Percentiles rank a stretch among this genome's conserved stretches.
phyloP scores from a whole-genome alignment of 2,113 vertebrate species.

The Recurvirostra avosetta region DNA sequence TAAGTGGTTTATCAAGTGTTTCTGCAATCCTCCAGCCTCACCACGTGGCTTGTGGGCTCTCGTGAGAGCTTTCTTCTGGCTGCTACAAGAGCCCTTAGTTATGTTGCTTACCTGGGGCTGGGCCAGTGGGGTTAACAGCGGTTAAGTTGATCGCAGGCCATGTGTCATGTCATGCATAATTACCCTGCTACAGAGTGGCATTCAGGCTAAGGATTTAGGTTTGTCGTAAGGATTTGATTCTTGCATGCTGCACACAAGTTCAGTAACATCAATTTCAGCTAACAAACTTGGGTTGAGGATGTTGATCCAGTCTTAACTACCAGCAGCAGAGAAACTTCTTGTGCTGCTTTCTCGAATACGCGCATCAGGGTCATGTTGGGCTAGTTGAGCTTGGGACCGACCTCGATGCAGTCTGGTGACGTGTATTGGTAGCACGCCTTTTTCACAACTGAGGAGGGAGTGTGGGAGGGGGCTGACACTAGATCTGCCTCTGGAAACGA shows the following conservation, averaged over 20 bases:
- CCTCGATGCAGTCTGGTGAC: not conserved
- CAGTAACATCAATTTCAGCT: not conserved
- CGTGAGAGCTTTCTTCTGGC: not conserved
- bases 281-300: not conserved
- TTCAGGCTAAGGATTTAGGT: not conserved
- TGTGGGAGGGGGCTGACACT: not conserved
- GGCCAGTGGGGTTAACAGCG: not conserved
- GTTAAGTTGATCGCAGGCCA: not conserved
- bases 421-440: not conserved
- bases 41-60: not conserved
- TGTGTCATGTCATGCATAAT: accelerated
- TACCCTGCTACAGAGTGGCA: not conserved
- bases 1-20: not conserved
- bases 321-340: not conserved
- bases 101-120: not conserved
- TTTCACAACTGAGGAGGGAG: not conserved
- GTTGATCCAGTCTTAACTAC: not conserved
- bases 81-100: not conserved
- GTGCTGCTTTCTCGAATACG: not conserved
- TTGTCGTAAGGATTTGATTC: not conserved
- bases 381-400: not conserved
- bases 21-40: not conserved
- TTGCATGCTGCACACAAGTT: not conserved
- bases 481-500: not conserved
- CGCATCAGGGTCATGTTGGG: accelerated